These are phyloP conservation scores for Ophiodon elongatus DNA, from an alignment of 2,113 vertebrate species.

Conservation along the genomic window DNA sequence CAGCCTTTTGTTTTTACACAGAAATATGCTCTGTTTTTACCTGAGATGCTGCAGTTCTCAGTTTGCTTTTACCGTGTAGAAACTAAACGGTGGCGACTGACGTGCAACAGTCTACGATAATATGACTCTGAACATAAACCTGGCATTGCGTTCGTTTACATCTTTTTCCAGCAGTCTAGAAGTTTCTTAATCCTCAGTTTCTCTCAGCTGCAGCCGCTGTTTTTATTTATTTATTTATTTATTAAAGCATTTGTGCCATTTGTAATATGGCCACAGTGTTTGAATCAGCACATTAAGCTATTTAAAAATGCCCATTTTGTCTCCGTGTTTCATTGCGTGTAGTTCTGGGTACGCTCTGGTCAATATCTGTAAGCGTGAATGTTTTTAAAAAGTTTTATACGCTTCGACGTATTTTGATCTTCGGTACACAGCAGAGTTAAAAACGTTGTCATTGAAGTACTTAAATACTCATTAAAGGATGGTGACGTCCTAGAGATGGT, in stretches of 20 bases:
- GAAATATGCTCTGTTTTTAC: accelerated
- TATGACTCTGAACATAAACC: too few relatives aligned
- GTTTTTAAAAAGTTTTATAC: not conserved
- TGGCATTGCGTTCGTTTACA: not conserved
- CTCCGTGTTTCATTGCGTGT: not conserved
- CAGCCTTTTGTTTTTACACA: not conserved
- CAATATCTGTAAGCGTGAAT: not conserved
- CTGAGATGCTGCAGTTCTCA: not conserved
- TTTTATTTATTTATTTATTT: not conserved
- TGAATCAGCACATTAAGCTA: not conserved
- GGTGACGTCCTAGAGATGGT: not conserved
- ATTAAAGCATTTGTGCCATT: not conserved
- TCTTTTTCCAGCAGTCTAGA: not conserved
- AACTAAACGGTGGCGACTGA: not conserved
- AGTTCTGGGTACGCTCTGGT: not conserved
- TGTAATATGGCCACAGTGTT: not conserved
- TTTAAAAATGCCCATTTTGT: not conserved
- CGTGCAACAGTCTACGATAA: not conserved
- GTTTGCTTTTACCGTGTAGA: not conserved
- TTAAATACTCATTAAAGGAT: not conserved
- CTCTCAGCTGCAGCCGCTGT: not conserved
- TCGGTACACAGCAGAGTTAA: not conserved
- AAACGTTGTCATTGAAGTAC: not conserved
- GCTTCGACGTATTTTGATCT: not conserved
- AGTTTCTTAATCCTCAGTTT: not conserved